These are phyloP conservation scores for Cataglyphis rosenhaueri DNA, from an alignment of 2,888 invertebrate genomes.

Conservation along the genomic window DNA sequence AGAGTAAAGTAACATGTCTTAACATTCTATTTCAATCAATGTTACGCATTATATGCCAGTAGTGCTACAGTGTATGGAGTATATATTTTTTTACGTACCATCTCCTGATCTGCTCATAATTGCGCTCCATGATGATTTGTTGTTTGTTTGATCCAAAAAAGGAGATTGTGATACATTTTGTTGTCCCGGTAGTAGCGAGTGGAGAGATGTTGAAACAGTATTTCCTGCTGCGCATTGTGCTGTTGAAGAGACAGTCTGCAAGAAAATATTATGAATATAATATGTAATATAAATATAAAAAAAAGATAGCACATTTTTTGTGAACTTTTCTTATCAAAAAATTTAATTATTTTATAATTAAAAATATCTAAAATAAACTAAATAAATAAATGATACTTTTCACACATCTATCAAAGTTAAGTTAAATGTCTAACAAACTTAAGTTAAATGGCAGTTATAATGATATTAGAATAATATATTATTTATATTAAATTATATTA, in stretches of 20 bases:
- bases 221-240: conserved; percentile 83
- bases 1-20: conserved; percentile 15
- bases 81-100: conserved; percentile 65
- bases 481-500: background rate
- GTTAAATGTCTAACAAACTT: background rate
- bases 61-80: conserved; percentile 7
- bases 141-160: conserved; percentile 81
- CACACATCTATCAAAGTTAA: background rate
- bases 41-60: conserved; percentile 28
- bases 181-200: conserved; percentile 83
- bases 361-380: background rate
- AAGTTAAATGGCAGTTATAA: background rate
- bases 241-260: conserved; percentile 81
- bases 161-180: conserved; percentile 80
- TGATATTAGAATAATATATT: background rate
- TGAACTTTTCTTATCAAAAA: background rate
- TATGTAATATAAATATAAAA: background rate
- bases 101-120: conserved; percentile 85
- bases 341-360: background rate
- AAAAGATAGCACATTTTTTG: background rate
- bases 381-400: background rate
- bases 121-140: conserved; percentile 85
- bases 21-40: conserved; percentile 23
- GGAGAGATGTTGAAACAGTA: conserved; percentile 77
- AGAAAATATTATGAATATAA: conserved; percentile 39